Evolutionary conservation across 2,888 invertebrate genomes (phyloP).

Genomic region (Apodemia duryi): DNA sequence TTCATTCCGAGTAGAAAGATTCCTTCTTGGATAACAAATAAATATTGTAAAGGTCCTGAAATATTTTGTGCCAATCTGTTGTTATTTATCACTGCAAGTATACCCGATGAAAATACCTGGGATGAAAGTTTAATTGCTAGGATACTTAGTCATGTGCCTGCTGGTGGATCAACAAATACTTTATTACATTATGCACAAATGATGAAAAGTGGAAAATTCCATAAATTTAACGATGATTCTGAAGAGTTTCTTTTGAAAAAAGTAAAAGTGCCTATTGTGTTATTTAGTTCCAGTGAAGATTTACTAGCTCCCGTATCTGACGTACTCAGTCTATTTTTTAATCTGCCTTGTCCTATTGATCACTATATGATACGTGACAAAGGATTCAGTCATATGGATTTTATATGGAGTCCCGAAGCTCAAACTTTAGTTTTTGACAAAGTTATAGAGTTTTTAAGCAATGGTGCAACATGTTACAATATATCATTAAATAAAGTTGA

Average conservation of each 20-base stretch:
- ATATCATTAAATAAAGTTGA: not conserved
- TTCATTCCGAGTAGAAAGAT: slow-evolving; percentile 48
- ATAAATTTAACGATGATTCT: slow-evolving; percentile 40
- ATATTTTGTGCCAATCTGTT: slow-evolving; percentile 55
- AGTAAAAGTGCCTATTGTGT: slow-evolving; percentile 47
- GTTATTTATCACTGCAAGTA: slow-evolving; percentile 50
- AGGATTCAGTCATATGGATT: slow-evolving; percentile 53
- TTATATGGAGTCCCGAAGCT: slow-evolving; percentile 50
- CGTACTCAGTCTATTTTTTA: slow-evolving; percentile 47
- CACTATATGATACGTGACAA: slow-evolving; percentile 46
- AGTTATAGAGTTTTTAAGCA: slow-evolving; percentile 44
- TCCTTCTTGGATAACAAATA: slow-evolving; percentile 42
- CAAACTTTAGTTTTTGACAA: slow-evolving; percentile 43
- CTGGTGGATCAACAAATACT: slow-evolving; percentile 56
- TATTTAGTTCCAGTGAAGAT: slow-evolving; percentile 54
- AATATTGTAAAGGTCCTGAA: slow-evolving; percentile 45
- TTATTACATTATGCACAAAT: slow-evolving; percentile 55
- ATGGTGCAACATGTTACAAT: slow-evolving; percentile 31
- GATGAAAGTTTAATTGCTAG: slow-evolving; percentile 43
- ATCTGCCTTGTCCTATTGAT: slow-evolving; percentile 48
- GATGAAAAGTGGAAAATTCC: slow-evolving; percentile 49
- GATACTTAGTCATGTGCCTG: slow-evolving; percentile 50
- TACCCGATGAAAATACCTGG: slow-evolving; percentile 34
- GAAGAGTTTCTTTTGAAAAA: slow-evolving; percentile 41
- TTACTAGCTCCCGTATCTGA: slow-evolving; percentile 48